Conservation (phyloP, 2,888 invertebrate genomes). For the Odontomyia ornata region DNA sequence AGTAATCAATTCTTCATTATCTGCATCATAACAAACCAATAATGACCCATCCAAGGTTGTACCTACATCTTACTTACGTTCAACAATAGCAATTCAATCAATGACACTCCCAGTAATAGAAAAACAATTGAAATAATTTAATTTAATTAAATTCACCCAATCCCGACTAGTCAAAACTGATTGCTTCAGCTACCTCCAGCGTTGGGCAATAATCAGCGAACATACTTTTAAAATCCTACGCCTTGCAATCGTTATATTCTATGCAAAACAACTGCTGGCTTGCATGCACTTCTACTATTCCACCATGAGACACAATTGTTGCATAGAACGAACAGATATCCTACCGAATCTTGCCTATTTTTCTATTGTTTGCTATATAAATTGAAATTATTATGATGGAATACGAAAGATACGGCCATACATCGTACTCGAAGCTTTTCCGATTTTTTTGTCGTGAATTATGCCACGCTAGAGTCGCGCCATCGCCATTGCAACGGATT, state of each 20-base stretch:
- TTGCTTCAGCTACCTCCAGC: background rate
- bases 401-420: constrained; percentile 24
- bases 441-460: constrained; percentile 39
- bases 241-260: background rate
- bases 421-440: background rate
- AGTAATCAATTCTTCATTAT: no score
- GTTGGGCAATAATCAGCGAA: background rate
- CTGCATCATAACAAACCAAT: no score
- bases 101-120: background rate
- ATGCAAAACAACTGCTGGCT: background rate
- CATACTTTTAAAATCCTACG: background rate
- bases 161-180: background rate
- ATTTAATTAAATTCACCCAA: background rate
- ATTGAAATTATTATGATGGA: constrained; percentile 38
- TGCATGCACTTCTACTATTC: background rate
- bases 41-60: no score
- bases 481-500: constrained; percentile 37
- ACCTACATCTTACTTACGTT: no score
- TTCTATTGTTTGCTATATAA: background rate
- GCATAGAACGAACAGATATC: no score
- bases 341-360: background rate
- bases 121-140: constrained; percentile 6
- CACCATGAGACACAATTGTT: background rate
- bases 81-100: no score
- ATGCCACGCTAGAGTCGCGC: constrained; percentile 24